Conservation (phyloP, 1,140 invertebrate species). For the Solenopsis invicta region DNA sequence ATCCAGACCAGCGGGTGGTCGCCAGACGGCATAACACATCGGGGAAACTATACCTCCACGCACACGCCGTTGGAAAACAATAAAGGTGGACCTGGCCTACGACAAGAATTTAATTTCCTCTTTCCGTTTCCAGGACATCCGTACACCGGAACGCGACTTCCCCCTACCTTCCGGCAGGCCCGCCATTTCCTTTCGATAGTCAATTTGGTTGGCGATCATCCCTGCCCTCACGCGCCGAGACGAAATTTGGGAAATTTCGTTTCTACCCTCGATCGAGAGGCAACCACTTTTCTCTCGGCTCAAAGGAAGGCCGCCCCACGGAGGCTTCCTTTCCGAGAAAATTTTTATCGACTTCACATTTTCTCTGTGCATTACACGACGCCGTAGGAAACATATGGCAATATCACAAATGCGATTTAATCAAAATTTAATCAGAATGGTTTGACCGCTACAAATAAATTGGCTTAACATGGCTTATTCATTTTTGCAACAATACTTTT, state of each 20-base stretch:
- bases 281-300: slow-evolving; percentile 9
- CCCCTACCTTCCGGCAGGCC: slow-evolving; percentile 32
- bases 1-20: slow-evolving; percentile 3
- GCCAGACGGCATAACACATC: slow-evolving; percentile 27
- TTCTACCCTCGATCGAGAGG: slow-evolving; percentile 31
- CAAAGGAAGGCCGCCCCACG: not conserved
- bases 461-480: not conserved
- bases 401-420: slow-evolving; percentile 9
- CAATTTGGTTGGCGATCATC: slow-evolving; percentile 74
- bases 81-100: slow-evolving; percentile 69
- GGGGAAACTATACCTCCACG: slow-evolving; percentile 52
- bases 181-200: slow-evolving; percentile 71
- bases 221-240: slow-evolving; percentile 37
- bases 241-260: slow-evolving; percentile 49
- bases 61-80: slow-evolving; percentile 58
- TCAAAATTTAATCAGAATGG: not conserved
- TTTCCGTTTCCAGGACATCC: slow-evolving; percentile 70
- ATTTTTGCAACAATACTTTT: not conserved
- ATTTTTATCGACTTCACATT: not conserved
- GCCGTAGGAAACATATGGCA: not conserved
- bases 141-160: slow-evolving; percentile 42
- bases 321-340: not conserved
- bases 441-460: not conserved
- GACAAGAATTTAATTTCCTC: slow-evolving; percentile 80
- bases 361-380: not conserved